Evolutionary conservation across 2,113 vertebrate genomes (phyloP).

Genomic region (Hippocampus mohnikei): DNA sequence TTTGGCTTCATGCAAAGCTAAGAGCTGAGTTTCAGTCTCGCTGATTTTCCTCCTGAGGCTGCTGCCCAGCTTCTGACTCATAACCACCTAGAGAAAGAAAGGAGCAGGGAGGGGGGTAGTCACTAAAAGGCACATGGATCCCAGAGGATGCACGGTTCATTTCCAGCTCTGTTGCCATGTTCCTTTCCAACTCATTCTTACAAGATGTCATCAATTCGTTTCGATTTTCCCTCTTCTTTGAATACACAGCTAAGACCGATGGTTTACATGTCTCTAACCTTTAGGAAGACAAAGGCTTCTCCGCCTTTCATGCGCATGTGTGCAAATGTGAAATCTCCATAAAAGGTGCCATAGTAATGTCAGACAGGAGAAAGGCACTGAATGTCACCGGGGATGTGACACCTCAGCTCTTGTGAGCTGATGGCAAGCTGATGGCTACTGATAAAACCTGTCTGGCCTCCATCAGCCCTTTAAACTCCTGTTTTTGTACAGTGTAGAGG

Average conservation of each 20-base stretch:
- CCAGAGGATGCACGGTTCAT: conserved; percentile 49
- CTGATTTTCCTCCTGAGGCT: conserved; percentile 80
- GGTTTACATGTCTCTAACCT: conserved; percentile 56
- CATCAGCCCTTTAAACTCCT: conserved; percentile 51
- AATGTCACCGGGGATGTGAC: conserved; percentile 49
- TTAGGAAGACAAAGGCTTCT: conserved; percentile 38
- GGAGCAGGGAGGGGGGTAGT: conserved; percentile 30
- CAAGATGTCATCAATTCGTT: conserved; percentile 45
- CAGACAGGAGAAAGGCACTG: conserved; percentile 44
- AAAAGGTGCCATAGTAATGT: conserved; percentile 58
- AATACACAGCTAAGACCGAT: conserved; percentile 40
- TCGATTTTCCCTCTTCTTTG: conserved; percentile 33
- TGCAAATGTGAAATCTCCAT: conserved; percentile 58
- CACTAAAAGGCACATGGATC: conserved; percentile 53
- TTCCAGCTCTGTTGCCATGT: conserved; percentile 50
- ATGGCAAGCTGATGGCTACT: no score
- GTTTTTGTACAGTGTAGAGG: conserved; percentile 40
- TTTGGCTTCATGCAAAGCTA: conserved; percentile 84
- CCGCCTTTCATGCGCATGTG: conserved; percentile 33
- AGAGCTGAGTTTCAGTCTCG: conserved; percentile 82
- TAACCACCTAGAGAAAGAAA: conserved; percentile 76
- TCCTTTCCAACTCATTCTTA: conserved; percentile 51
- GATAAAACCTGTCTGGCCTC: conserved; percentile 37
- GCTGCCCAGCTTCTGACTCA: conserved; percentile 80
- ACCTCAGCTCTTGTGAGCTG: conserved; percentile 32